Evolutionary conservation across 1,140 invertebrate genomes (phyloP).

Genomic region (Lordiphosa stackelbergi): DNA sequence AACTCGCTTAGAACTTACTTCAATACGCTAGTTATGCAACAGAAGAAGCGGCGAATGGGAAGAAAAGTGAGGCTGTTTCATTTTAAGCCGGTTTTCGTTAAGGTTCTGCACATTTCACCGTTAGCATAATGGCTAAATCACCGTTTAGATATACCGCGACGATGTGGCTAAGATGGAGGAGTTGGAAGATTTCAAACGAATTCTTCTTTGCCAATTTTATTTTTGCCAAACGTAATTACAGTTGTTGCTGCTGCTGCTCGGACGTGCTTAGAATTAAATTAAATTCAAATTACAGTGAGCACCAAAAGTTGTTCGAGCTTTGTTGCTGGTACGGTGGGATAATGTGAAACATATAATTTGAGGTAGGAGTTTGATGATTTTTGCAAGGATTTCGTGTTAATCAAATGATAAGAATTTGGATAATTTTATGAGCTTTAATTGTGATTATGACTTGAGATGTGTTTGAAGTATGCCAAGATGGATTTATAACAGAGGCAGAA

Average conservation of each 20-base stretch:
- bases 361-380: conserved; percentile 8
- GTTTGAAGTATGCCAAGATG: too few species aligned
- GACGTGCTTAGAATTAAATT: conserved; percentile 69
- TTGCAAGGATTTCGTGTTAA: too few species aligned
- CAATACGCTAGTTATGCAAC: conserved; percentile 38
- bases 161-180: conserved; percentile 18
- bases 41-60: conserved; percentile 11
- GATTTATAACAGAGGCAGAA: too few species aligned
- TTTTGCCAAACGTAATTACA: conserved; percentile 57
- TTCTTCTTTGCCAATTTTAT: conserved; percentile 33
- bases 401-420: too few species aligned
- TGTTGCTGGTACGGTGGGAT: conserved; percentile 5
- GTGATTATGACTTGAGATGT: too few species aligned
- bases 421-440: too few species aligned
- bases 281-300: conserved; percentile 56
- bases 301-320: conserved; percentile 8
- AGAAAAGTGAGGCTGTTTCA: not conserved
- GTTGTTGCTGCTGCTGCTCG: conserved; percentile 37
- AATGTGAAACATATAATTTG: conserved; percentile 16
- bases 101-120: conserved; percentile 67
- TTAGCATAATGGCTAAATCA: conserved; percentile 73
- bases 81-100: conserved; percentile 25
- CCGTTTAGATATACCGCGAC: conserved; percentile 53
- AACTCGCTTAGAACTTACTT: conserved; percentile 9
- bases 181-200: conserved; percentile 38